Base-by-base conservation (phyloP, 2,113 vertebrate genomes). In the Pterocles burchelli region DNA sequence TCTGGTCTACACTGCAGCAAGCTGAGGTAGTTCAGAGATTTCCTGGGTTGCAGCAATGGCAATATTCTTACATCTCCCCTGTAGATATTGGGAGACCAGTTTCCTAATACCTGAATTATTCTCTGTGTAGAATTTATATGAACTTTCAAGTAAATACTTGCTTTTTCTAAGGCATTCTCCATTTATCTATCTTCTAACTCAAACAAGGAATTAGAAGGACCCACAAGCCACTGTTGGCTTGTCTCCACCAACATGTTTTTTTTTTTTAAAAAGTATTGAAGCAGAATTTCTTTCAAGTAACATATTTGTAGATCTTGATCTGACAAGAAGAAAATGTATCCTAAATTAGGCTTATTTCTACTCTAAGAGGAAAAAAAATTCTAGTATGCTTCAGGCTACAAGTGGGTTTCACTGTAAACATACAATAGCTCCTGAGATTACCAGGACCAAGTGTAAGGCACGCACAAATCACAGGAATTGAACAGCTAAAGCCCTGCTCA, bases 401-500 rank as follows among this genome's bases (percentile, higher is more conserved):
- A 85, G 38, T 51, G 71, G 59, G 22, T 38, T 93, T 93, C 84
- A 55, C 59, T 97, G 85, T 72, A 96, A 96, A 91, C 82, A 92
- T 6, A 77, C 54, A 83, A 72, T 13, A 89, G 83, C 49, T 76
- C 66, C 62, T 71, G 90, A 88, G 85, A 83, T 87, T 91, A 90
- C 68, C 14, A 3, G 52, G 43, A 91, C 71, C 75, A 78, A 94
- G 46, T 3, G 3, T 10, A 19, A 94, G 75, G 75, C 79, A 86
- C 12, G 74, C 88, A 86, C 65, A 90, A 72, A 93, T 93, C 90
- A 94, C 68, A 91, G 76, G 73, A 95, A 94, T 3, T 61, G 88
- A 95, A 74, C 59, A 77, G 76, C 88, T 96, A 93, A 94, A 96
- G 76, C 88, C 46, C 63, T 89, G 71, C 76, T 94, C 72, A 89